These are phyloP conservation scores for Acleris holmiana DNA, from an alignment of 2,888 invertebrate species.

Conservation along the genomic window DNA sequence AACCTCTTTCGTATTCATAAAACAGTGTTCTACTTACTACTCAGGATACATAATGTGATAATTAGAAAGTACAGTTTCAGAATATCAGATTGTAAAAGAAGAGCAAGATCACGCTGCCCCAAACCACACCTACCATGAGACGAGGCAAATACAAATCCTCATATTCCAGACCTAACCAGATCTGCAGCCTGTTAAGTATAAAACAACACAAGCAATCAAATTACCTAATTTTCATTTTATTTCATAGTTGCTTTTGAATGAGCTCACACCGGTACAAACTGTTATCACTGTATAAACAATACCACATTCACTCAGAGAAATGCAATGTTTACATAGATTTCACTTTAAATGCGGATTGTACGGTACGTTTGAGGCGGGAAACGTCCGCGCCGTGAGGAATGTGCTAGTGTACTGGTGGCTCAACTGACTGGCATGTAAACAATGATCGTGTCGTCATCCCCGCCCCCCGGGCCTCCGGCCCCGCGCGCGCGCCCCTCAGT, in stretches of 20 bases:
- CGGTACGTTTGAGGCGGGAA: slow-evolving; percentile 49
- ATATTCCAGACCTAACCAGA: slow-evolving; percentile 44
- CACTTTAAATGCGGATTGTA: slow-evolving; percentile 76
- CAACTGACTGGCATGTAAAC: slow-evolving; percentile 69
- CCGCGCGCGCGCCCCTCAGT: slow-evolving; percentile 45
- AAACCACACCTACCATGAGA: slow-evolving; percentile 39
- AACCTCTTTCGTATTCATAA: neutral
- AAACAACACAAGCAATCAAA: slow-evolving; percentile 44
- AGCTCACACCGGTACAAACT: slow-evolving; percentile 64
- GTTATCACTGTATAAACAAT: slow-evolving; percentile 46
- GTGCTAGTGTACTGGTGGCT: slow-evolving; percentile 66
- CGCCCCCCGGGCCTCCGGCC: slow-evolving; percentile 58
- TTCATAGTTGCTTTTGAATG: slow-evolving; percentile 71
- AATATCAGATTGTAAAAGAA: slow-evolving; percentile 10
- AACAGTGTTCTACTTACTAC: neutral
- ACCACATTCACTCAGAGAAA: slow-evolving; percentile 65
- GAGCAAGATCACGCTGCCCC: slow-evolving; percentile 52
- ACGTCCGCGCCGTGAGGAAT: slow-evolving; percentile 71
- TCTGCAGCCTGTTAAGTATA: slow-evolving; percentile 38
- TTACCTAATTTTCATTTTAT: slow-evolving; percentile 83
- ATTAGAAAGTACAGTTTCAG: neutral
- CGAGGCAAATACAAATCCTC: slow-evolving; percentile 24
- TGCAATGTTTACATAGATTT: slow-evolving; percentile 60
- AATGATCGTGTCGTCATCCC: slow-evolving; percentile 64
- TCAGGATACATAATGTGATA: neutral